Base-by-base conservation (phyloP, 2,113 vertebrate species). In the Casuarius casuarius region DNA sequence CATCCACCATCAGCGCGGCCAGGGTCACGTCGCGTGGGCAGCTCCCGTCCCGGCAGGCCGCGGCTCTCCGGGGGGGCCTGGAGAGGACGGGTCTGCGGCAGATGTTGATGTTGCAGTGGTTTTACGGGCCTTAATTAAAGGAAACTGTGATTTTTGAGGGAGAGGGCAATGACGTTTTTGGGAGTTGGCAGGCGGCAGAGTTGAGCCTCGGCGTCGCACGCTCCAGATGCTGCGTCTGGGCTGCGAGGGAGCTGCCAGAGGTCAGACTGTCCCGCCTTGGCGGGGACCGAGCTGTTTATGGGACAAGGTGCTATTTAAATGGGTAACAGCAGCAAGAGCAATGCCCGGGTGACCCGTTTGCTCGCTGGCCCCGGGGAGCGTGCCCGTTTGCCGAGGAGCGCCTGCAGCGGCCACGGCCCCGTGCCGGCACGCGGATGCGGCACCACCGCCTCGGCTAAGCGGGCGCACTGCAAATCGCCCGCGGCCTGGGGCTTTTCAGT, bases 61-160 rank as follows among this genome's bases (percentile, higher is more conserved):
- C 26, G 22, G 58, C 17, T 35, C 26, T 28, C 26, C 71, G 1
- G 1, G 52, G 25, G 80, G 48, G 74, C 22, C 46, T 72, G 87
- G 25, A 2, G 40, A 66, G 40, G 49, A 67, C 0, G 4, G 51
- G 5, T 35, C 17, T 67, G 82, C 62, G 26, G 28, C 29, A 17
- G 28, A 5, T 18, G 18, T 25, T 48, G 22, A 6, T 0, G 0
- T 40, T 38, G 33, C 15, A 35, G 19, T 58, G 61, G 9, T n/a
- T 74, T 87, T 52, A n/a, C 18, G 44, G 33, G 17, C 25, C 4
- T 87, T 33, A 31, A 59, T 20, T 44, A 1, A 12, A 65, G 19
- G 49, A 38, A 87, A 52, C 1, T 1, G 5, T 15, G 35, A 9
- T 0, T 48, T 48, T 18, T 44, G 26, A 10, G 14, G 58, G 33